Evolutionary conservation across 2,797 vertebrate species (phyloP), one percentile per base, ranked within the genome.

Genomic region (Lagorchestes hirsutus): DNA sequence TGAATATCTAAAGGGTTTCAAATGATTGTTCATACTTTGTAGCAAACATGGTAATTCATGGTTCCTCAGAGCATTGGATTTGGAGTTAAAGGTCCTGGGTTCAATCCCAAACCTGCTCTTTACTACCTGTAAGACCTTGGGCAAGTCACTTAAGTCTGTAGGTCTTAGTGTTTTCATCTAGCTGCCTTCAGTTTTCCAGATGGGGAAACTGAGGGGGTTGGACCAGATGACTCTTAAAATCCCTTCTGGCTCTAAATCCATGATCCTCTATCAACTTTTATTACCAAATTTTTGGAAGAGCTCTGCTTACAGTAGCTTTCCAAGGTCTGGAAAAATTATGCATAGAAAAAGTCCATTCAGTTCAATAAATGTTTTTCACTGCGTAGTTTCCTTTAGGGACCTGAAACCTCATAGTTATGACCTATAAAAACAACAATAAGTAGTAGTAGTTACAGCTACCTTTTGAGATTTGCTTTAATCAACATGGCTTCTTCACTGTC

Each of bases 221-320:
- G n/a, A 82, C n/a, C 67, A 82, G n/a, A 82, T 46, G n/a, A 82
- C 2, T 22, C 67, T 31, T 67, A 82, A 82, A 82, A 40, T 40
- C n/a, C 28, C 67, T 46, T 46, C n/a, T 82, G n/a, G n/a, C n/a
- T 24, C 67, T 46, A 82, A 82, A 82, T 22, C 16, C 18, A 46
- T 24, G 67, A 82, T 82, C 18, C 16, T 46, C 18, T 46, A 22
- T 82, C 67, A 22, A 58, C 5, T 29, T 2, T 10, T 91, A 95
- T 93, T 46, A 87, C 40, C 9, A 93, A 95, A 57, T 62, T 29
- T 90, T 91, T 40, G 46, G 31, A 95, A 50, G 24, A 91, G 93
- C 54, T 93, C 92, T n/a, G 9, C 9, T 27, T 29, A 2, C 0
- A 46, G 11, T 62, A 93, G 31, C 31, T 52, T 18, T 58, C 3